phyloP scores from a whole-genome alignment of 2,888 invertebrate species.

The Megamerina dolium region DNA sequence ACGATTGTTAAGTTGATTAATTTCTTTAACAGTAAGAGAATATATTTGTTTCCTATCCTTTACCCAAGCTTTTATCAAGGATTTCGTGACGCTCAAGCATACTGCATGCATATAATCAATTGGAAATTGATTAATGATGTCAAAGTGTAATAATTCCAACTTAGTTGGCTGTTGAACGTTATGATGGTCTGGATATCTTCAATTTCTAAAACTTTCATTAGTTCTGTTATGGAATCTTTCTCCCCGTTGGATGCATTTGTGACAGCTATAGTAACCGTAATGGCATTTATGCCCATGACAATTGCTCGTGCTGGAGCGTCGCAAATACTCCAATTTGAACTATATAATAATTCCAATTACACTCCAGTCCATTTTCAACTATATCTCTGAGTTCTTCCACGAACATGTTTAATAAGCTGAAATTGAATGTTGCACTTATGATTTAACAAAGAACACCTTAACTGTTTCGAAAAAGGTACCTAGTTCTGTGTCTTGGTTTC shows the following conservation, averaged over 20 bases:
- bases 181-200: not conserved
- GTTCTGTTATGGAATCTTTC: not conserved
- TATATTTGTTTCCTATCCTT: not conserved
- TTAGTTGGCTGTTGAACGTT: slow-evolving; percentile 1
- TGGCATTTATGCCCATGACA: slow-evolving; percentile 1
- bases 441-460: too few species aligned
- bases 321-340: too few species aligned
- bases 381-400: slow-evolving; percentile 2
- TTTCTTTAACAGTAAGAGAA: not conserved
- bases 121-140: slow-evolving; percentile 1
- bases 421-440: too few species aligned
- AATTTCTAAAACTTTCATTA: not conserved
- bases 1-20: too few species aligned
- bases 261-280: not conserved
- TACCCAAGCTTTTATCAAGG: not conserved
- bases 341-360: not conserved
- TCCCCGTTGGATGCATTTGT: slow-evolving; percentile 1
- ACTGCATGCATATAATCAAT: not conserved
- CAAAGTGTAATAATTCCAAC: not conserved
- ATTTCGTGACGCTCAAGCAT: too few species aligned
- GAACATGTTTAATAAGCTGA: slow-evolving; percentile 1
- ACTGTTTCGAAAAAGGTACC: too few species aligned
- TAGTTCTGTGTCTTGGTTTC: too few species aligned
- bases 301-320: slow-evolving; percentile 4
- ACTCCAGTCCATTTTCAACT: slow-evolving; percentile 1